A percentile compares a stretch with the other conserved stretches of the same genome.
phyloP scores from a whole-genome alignment of 2,888 invertebrate genomes.

The Odontocerum albicorne region DNA sequence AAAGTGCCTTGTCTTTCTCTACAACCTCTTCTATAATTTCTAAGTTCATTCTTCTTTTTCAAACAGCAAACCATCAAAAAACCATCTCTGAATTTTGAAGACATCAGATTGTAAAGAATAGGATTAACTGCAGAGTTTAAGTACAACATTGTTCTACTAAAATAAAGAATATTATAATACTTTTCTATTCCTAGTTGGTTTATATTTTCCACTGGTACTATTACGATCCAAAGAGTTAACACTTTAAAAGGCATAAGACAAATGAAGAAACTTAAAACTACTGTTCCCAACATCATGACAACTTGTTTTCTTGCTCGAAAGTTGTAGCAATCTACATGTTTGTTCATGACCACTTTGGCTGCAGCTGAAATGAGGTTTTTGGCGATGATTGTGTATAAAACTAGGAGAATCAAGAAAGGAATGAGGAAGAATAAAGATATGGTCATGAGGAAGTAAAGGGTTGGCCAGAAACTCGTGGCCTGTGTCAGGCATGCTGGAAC shows the following conservation, averaged over 20 bases:
- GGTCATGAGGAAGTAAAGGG: conserved; percentile 76
- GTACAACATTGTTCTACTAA: conserved; percentile 84
- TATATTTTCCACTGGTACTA: conserved; percentile 70
- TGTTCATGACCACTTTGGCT: conserved; percentile 67
- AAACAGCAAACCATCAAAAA: conserved; percentile 69
- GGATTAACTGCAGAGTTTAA: conserved; percentile 90
- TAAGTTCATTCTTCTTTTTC: conserved; percentile 47
- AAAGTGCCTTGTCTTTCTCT: conserved; percentile 54
- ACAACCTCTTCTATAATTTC: conserved; percentile 49
- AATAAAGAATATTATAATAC: conserved; percentile 81
- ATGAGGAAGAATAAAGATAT: conserved; percentile 79
- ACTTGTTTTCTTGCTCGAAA: conserved; percentile 78
- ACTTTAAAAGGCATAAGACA: conserved; percentile 86
- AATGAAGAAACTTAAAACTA: conserved; percentile 84
- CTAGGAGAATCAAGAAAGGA: conserved; percentile 76
- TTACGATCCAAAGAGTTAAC: conserved; percentile 79
- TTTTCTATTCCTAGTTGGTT: conserved; percentile 71
- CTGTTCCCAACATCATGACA: conserved; percentile 83
- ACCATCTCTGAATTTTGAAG: conserved; percentile 84
- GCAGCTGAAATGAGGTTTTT: conserved; percentile 76
- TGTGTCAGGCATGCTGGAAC: conserved; percentile 79
- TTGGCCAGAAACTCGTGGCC: conserved; percentile 75
- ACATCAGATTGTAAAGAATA: conserved; percentile 90
- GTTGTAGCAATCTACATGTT: conserved; percentile 71
- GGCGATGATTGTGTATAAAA: conserved; percentile 82